Evolutionary conservation across 2,888 invertebrate genomes (phyloP), one percentile per base, ranked within the genome.

Genomic region (Prostheceraeus crozeri): DNA sequence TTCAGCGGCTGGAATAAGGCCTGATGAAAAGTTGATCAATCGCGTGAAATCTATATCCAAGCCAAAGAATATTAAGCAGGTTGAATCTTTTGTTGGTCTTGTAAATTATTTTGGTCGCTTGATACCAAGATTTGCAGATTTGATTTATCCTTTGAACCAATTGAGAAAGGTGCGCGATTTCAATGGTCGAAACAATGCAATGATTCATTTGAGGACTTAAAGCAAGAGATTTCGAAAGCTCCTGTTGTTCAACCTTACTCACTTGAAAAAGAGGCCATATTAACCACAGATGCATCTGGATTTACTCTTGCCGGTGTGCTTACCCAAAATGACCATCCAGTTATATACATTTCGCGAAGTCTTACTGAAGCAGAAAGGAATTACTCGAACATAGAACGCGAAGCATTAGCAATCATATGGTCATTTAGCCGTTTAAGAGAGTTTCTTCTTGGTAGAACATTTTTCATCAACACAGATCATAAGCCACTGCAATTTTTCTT

Each of bases 221-320:
- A 19, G 11, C 14, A 57, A 23, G 56, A 28, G 3, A 25, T 57
- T 6, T 27, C 58, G 25, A n/a, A 53, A 30, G 25, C 27, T 6
- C 57, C 57, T 57, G 56, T 57, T n/a, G 51, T 57, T 57, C 25
- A 54, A 57, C 25, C 31, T 14, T 59, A 57, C 31, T 54, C 21
- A 23, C 23, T 27, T 23, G 27, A 30, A 57, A 56, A 56, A 14
- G 19, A 16, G 2, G 54, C 56, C n/a, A 56, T 23, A 1, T 28
- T 56, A 16, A 56, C 56, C 3, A 56, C 57, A 4, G 57, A 57
- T 57, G 57, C 58, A 23, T 57, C 57, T 54, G 57, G 25, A 33
- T 27, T 21, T 19, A n/a, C 57, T 6, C 56, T 57, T 19, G 25
- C 25, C 4, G 57, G 16, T 8, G 28, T 57, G 6, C 10, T 57